A percentile compares a stretch with the other conserved stretches of the same genome.
Conservation (phyloP, 2,113 vertebrate species). For the Anhinga rufa region DNA sequence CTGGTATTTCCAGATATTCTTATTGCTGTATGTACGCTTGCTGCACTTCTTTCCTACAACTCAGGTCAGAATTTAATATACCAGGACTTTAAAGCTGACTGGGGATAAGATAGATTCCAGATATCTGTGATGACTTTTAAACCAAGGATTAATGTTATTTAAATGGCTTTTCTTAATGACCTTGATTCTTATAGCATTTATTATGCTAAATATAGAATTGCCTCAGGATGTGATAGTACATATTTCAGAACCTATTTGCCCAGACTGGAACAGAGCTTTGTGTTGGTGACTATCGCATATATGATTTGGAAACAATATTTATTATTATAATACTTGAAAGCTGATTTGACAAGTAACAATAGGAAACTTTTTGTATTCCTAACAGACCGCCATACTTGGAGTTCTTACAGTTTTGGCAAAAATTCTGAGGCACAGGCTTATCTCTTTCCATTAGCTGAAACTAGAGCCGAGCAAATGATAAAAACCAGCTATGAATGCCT, state of each 20-base stretch:
- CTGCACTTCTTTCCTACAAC: slow-evolving; percentile 21
- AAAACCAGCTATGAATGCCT: neutral
- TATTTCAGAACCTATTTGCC: neutral
- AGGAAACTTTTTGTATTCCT: neutral
- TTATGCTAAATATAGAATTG: slow-evolving; percentile 26
- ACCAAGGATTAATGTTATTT: slow-evolving; percentile 15
- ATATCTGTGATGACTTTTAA: slow-evolving; percentile 7
- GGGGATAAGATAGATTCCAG: slow-evolving; percentile 4
- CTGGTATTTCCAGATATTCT: slow-evolving; percentile 65
- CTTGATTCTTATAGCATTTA: slow-evolving; percentile 16
- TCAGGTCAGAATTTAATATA: slow-evolving; percentile 36
- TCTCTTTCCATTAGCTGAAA: neutral
- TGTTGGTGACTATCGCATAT: neutral
- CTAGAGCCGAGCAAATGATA: neutral
- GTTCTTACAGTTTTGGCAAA: neutral
- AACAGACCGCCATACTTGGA: neutral
- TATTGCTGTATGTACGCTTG: neutral
- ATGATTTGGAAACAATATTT: neutral
- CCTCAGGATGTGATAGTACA: neutral
- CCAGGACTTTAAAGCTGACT: neutral
- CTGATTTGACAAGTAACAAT: neutral
- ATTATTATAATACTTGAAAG: neutral
- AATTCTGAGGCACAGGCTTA: neutral
- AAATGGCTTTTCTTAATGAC: slow-evolving; percentile 19
- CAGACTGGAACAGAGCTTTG: neutral